These are phyloP conservation scores for Odontomachus brunneus DNA, from an alignment of 1,140 invertebrate species.

Conservation along the genomic window DNA sequence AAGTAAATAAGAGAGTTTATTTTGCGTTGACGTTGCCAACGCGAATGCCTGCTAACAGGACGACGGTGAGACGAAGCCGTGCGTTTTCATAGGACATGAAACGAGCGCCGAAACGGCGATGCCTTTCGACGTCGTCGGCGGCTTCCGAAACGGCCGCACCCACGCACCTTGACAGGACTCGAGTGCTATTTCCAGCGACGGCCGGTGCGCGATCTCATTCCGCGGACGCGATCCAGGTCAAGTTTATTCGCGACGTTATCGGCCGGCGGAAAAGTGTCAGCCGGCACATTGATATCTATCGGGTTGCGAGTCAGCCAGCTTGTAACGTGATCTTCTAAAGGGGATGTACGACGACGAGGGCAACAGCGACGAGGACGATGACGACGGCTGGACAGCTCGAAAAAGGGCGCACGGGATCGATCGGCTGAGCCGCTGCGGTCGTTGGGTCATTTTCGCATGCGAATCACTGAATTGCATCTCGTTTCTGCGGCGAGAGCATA, in stretches of 20 bases:
- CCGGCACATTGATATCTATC: slow-evolving; percentile 54
- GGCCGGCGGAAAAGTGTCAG: slow-evolving; percentile 54
- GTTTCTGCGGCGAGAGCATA: too few relatives aligned
- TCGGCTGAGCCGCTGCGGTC: slow-evolving; percentile 20
- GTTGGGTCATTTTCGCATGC: neutral
- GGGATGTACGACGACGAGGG: slow-evolving; percentile 55
- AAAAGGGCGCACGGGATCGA: slow-evolving; percentile 34
- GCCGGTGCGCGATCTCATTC: slow-evolving; percentile 38
- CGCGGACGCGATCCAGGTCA: neutral
- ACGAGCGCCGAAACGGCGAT: neutral
- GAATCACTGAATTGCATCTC: neutral
- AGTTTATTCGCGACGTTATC: slow-evolving; percentile 66
- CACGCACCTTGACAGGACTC: slow-evolving; percentile 17
- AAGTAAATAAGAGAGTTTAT: too few relatives aligned
- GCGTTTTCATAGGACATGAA: neutral
- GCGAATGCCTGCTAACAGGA: slow-evolving; percentile 27
- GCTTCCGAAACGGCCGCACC: slow-evolving; percentile 35
- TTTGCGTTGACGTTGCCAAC: too few relatives aligned
- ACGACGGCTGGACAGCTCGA: slow-evolving; percentile 54
- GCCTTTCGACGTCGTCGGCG: slow-evolving; percentile 2
- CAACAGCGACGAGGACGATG: neutral
- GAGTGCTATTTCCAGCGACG: slow-evolving; percentile 43
- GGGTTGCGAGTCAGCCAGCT: slow-evolving; percentile 42
- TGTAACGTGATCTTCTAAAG: slow-evolving; percentile 65
- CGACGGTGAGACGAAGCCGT: neutral